Evolutionary conservation across 2,888 invertebrate genomes (phyloP).

Genomic region (Hyposoter dolosus): DNA sequence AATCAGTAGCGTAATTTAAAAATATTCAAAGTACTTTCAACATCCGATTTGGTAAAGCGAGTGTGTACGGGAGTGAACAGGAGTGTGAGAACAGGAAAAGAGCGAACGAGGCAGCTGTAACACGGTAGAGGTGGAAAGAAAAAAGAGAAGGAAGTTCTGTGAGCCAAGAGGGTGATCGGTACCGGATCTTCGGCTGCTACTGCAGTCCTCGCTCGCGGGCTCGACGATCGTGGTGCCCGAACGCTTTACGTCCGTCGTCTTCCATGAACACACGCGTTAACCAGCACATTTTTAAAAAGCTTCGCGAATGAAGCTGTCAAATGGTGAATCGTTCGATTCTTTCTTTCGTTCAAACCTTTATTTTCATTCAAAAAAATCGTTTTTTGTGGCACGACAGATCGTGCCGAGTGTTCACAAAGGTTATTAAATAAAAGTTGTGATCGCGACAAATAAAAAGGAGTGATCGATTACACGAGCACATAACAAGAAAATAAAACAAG

Average conservation of each 20-base stretch:
- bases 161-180: conserved; percentile 74
- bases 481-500: background rate
- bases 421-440: conserved; percentile 21
- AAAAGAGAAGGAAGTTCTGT: conserved; percentile 75
- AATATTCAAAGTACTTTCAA: too few species aligned
- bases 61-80: conserved; percentile 15
- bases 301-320: conserved; percentile 33
- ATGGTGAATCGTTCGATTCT: conserved; percentile 25
- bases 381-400: background rate
- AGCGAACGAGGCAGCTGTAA: conserved; percentile 48
- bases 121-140: conserved; percentile 63
- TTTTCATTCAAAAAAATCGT: background rate
- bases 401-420: background rate
- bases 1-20: too few species aligned
- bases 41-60: conserved; percentile 28
- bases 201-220: conserved; percentile 75
- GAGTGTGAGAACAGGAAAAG: conserved; percentile 40
- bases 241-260: conserved; percentile 17
- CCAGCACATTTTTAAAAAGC: conserved; percentile 11
- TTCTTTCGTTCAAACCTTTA: background rate
- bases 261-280: conserved; percentile 3
- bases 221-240: conserved; percentile 63
- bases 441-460: background rate
- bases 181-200: conserved; percentile 73
- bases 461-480: background rate